These are phyloP conservation scores for Meloidogyne exigua DNA, from an alignment of 1,140 invertebrate genomes.

Conservation along the genomic window DNA sequence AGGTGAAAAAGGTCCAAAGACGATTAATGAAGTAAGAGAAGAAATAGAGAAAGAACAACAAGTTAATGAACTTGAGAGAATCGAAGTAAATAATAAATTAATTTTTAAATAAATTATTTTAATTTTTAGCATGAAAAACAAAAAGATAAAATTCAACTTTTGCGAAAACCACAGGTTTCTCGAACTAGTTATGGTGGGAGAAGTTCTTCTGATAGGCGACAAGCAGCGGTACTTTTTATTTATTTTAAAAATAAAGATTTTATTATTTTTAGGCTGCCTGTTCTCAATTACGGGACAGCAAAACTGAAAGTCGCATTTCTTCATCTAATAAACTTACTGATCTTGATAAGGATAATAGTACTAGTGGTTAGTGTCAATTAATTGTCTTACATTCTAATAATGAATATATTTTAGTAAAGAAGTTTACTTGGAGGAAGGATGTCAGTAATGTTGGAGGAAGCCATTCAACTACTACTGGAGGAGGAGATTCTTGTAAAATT, in stretches of 20 bases:
- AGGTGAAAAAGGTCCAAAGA: conserved; percentile 35
- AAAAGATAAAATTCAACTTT: conserved; percentile 12
- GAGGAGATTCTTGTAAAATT: not conserved
- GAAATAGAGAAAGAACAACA: conserved; percentile 31
- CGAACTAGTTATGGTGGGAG: conserved; percentile 11
- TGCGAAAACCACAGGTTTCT: not conserved
- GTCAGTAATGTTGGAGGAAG: not conserved
- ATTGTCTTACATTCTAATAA: not conserved
- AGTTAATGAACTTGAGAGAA: conserved; percentile 29
- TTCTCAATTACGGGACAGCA: not conserved
- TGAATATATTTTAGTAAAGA: not conserved
- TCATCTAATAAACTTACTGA: not conserved
- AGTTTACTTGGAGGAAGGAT: not conserved
- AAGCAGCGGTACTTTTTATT: not conserved
- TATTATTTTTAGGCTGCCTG: not conserved
- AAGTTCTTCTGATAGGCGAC: conserved; percentile 24
- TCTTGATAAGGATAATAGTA: not conserved
- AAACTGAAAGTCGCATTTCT: conserved; percentile 19
- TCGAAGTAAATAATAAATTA: conserved; percentile 20
- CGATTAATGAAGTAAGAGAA: conserved; percentile 29
- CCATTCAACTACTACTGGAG: not conserved
- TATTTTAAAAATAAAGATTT: not conserved
- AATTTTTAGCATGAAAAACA: conserved; percentile 24
- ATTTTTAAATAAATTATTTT: not conserved
- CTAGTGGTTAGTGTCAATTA: not conserved